Percentiles rank a stretch among this genome's conserved stretches.
Evolutionary conservation across 2,797 vertebrate genomes (phyloP).

Genomic region (Enteromius argenteus): DNA sequence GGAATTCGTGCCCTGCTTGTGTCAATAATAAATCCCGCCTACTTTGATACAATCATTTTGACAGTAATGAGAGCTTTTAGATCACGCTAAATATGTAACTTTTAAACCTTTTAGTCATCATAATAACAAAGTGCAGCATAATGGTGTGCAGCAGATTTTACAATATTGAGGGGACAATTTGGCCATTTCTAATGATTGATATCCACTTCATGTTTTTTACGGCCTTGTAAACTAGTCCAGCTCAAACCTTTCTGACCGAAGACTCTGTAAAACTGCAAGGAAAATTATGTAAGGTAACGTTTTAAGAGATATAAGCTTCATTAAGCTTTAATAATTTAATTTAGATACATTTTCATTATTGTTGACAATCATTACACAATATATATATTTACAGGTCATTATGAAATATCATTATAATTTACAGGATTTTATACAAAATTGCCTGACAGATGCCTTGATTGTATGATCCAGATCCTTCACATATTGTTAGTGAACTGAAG

Average conservation of each 20-base stretch:
- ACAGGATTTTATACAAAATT: conserved; percentile 86
- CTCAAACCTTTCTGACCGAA: background rate
- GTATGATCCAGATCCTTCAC: conserved; percentile 76
- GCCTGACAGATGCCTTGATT: conserved; percentile 81
- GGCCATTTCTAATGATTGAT: background rate
- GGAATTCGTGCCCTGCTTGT: background rate
- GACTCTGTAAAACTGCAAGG: background rate
- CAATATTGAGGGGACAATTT: background rate
- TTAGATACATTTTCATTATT: conserved; percentile 86
- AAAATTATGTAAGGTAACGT: conserved; percentile 68
- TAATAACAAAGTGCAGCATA: background rate
- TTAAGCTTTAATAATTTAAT: conserved; percentile 86
- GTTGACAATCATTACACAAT: conserved; percentile 86
- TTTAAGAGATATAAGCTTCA: conserved; percentile 77
- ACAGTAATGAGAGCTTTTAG: background rate
- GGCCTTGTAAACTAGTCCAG: background rate
- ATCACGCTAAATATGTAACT: background rate
- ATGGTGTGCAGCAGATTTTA: background rate
- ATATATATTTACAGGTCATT: conserved; percentile 84
- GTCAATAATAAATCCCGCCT: background rate
- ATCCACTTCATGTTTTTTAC: background rate
- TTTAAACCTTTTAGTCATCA: background rate
- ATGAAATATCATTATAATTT: conserved; percentile 88
- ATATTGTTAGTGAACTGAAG: conserved; percentile 68
- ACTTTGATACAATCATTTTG: background rate